phyloP scores from a whole-genome alignment of 2,797 vertebrate species.

The Selene dorsalis region DNA sequence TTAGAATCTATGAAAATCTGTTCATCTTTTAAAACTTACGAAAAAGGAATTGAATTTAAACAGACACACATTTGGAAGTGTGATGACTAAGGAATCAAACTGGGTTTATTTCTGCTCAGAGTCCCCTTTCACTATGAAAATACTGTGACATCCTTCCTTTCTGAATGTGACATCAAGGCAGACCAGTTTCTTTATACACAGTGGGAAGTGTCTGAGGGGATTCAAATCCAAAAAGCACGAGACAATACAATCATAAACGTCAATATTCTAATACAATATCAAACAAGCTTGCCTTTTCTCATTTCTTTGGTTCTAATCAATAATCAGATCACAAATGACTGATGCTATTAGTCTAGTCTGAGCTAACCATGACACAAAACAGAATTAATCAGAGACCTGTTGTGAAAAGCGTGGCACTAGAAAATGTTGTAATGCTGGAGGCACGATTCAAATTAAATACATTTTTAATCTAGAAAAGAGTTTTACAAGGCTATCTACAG shows the following conservation, averaged over 20 bases:
- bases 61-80: neutral
- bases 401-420: neutral
- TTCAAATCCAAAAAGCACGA: neutral
- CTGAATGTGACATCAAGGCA: conserved; percentile 11
- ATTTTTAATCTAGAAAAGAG: neutral
- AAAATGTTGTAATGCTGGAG: neutral
- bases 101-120: neutral
- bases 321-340: conserved; percentile 1
- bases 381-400: neutral
- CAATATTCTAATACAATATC: neutral
- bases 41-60: neutral
- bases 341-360: conserved; percentile 1
- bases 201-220: neutral
- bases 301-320: neutral
- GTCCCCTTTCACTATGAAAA: conserved; percentile 3
- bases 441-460: too few relatives aligned
- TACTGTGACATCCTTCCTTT: neutral
- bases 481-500: conserved; percentile 7
- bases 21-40: neutral
- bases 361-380: neutral
- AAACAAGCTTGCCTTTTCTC: neutral
- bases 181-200: conserved; percentile 20
- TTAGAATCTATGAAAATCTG: neutral
- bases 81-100: neutral
- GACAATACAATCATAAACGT: neutral